Base-by-base conservation (phyloP, 2,797 vertebrate genomes). In the Bradypodion ventrale region DNA sequence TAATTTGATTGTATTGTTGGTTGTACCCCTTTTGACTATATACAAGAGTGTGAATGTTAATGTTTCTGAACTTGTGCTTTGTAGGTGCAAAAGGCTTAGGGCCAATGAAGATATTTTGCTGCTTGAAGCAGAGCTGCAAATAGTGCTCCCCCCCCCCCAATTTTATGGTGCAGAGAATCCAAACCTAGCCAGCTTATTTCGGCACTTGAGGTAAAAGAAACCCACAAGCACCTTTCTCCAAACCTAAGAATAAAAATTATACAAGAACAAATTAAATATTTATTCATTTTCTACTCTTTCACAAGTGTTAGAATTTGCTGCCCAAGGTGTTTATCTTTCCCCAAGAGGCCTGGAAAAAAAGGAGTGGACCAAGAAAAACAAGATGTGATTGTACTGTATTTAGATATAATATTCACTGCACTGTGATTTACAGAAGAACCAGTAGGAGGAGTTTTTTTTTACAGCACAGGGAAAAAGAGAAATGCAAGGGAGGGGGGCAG, bases 381-480 rank as follows among this genome's bases (percentile, higher is more conserved):
- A 7, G 44, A 63, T 16, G 40, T 89, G 7, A 46, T 66, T 4
- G 27, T 66, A n/a, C 15, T 59, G n/a, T 78, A 56, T 21, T 56
- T 56, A 21, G 15, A 56, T 56, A 56, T 21, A 2, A 56, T 0
- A 7, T 40, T 68, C 16, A 0, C 0, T 0, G 0, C 4, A 7
- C 46, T 44, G 23, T 35, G 63, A 85, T 69, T 69, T 84, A 83
- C 75, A 81, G 86, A 52, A 87, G 75, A 9, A 52, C 62, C 9
- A 8, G 68, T 56, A 68, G 85, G 78, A 90, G 68, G 46, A 80
- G 19, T 19, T 12, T 4, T 7, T 2, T 7, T 2, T n/a, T 7
- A 32, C 32, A 63, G 21, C 0, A 40, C 62, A 89, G 75, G 68
- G 3, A 82, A 83, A n/a, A 27, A 49, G 23, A 52, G 52, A 87